Conservation (phyloP, 2,797 vertebrate species). For the Trachurus trachurus region DNA sequence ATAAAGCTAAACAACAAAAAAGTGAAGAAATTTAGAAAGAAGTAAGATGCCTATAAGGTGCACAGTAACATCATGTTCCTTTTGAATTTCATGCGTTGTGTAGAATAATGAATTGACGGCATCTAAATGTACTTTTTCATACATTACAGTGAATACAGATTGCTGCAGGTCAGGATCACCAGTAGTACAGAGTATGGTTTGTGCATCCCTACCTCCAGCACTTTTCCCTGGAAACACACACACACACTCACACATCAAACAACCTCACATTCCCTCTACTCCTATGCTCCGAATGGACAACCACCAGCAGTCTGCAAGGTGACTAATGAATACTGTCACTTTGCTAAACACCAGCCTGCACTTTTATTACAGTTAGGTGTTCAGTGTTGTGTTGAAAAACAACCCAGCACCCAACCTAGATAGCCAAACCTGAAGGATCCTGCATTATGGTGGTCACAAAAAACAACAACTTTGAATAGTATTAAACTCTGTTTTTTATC, state of each 20-base stretch:
- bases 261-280: conserved; percentile 29
- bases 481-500: background rate
- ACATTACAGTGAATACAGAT: background rate
- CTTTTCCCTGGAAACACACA: conserved; percentile 35
- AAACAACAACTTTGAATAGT: background rate
- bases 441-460: background rate
- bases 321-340: conserved; percentile 81
- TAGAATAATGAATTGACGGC: background rate
- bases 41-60: background rate
- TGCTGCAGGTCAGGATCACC: conserved; percentile 32
- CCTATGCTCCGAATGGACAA: conserved; percentile 55
- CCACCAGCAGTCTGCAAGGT: conserved; percentile 55
- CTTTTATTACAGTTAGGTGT: conserved; percentile 78
- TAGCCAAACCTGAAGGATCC: background rate
- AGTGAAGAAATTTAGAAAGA: conserved; percentile 4
- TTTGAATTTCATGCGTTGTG: conserved; percentile 14
- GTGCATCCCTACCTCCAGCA: conserved; percentile 41
- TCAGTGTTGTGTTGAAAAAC: conserved; percentile 33
- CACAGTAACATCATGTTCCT: background rate
- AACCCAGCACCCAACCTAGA: background rate
- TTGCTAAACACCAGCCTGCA: conserved; percentile 77
- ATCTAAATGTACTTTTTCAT: background rate
- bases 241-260: background rate
- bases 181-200: conserved; percentile 39
- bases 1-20: conserved; percentile 21